Percentiles rank a stretch among this genome's conserved stretches.
Conservation (phyloP, 2,797 vertebrate species). For the Thaleichthys pacificus region DNA sequence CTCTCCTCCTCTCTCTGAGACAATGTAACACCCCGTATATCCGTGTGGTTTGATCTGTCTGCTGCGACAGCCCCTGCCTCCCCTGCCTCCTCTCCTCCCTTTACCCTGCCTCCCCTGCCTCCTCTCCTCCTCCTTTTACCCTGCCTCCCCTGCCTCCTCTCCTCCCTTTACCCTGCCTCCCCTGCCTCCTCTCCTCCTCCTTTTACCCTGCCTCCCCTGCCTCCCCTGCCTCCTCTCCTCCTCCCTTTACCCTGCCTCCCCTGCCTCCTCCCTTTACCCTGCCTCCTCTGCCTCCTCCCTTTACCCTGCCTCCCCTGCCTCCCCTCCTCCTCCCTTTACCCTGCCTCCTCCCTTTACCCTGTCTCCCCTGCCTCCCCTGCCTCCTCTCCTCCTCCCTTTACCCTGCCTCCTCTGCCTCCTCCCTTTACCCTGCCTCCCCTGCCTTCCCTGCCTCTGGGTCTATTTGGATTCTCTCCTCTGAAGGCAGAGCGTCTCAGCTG, state of each 20-base stretch:
- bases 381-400: too few species aligned
- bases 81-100: not conserved
- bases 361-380: not conserved
- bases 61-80: not conserved
- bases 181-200: too few species aligned
- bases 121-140: too few species aligned
- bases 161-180: too few species aligned
- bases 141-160: too few species aligned
- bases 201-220: too few species aligned
- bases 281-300: too few species aligned
- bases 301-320: too few species aligned
- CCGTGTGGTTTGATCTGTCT: conserved; percentile 4
- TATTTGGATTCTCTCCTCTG: not conserved
- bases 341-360: not conserved
- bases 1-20: conserved; percentile 33
- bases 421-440: too few species aligned
- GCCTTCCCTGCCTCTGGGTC: not conserved
- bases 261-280: not conserved
- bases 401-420: too few species aligned
- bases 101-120: too few species aligned
- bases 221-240: too few species aligned
- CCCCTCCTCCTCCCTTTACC: not conserved
- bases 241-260: not conserved
- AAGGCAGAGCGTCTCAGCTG: not conserved
- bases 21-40: conserved; percentile 11